phyloP scores from a whole-genome alignment of 2,113 vertebrate genomes.

The Otus sunia region DNA sequence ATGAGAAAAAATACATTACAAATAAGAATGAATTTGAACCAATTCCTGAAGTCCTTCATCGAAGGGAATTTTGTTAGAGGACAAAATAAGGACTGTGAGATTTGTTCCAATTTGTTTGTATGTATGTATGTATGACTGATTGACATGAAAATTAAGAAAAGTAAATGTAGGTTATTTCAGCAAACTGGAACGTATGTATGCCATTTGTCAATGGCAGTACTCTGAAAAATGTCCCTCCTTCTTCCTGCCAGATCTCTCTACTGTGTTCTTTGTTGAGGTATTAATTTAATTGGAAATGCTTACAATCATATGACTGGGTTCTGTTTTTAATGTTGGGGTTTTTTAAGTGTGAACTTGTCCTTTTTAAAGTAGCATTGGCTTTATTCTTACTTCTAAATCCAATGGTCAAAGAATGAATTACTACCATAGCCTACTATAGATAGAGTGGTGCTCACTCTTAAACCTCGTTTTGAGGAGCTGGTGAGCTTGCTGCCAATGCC shows the following conservation, averaged over 20 bases:
- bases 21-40: constrained; percentile 58
- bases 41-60: constrained; percentile 53
- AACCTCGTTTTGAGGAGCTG: constrained; percentile 3
- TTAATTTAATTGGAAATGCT: constrained; percentile 45
- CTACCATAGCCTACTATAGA: constrained; percentile 11
- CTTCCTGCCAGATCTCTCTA: neutral
- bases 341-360: neutral
- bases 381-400: constrained; percentile 29
- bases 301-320: neutral
- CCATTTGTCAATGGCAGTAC: constrained; percentile 10
- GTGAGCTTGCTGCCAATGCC: constrained; percentile 36
- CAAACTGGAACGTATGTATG: neutral
- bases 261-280: constrained; percentile 4
- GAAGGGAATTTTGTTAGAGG: constrained; percentile 57
- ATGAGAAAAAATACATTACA: constrained; percentile 47
- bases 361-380: constrained; percentile 24
- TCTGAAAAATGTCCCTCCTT: neutral
- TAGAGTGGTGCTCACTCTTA: neutral
- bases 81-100: constrained; percentile 34
- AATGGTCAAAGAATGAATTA: neutral
- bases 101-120: constrained; percentile 1
- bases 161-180: constrained; percentile 12
- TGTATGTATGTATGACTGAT: constrained; percentile 33
- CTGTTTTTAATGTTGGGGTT: neutral
- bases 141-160: neutral